These are phyloP conservation scores for Oryzias curvinotus DNA, from an alignment of 2,113 vertebrate species.

Conservation along the genomic window DNA sequence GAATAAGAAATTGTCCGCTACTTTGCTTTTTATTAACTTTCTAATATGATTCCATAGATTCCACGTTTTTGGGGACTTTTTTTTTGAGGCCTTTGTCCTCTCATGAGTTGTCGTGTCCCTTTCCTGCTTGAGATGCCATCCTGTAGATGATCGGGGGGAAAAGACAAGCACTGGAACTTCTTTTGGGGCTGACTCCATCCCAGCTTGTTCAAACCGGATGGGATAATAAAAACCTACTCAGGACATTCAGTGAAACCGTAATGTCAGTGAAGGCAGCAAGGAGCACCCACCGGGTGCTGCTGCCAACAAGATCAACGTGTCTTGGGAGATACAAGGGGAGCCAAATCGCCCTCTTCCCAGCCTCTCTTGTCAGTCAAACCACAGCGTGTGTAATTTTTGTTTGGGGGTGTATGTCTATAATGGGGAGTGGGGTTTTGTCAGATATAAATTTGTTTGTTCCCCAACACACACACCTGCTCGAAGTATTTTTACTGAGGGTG, in stretches of 20 bases:
- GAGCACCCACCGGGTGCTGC: constrained; percentile 75
- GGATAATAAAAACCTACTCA: constrained; percentile 7
- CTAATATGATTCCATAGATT: constrained; percentile 25
- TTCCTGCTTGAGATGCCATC: too few relatives aligned
- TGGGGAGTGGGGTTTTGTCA: constrained; percentile 40
- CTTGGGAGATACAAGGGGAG: constrained; percentile 86
- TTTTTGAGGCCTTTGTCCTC: not conserved
- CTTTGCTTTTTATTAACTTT: constrained; percentile 15
- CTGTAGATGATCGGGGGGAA: too few relatives aligned
- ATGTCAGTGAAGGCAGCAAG: constrained; percentile 27
- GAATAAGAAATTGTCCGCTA: constrained; percentile 41
- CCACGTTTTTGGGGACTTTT: too few relatives aligned
- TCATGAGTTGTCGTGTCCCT: not conserved
- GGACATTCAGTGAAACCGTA: constrained; percentile 22
- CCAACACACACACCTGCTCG: constrained; percentile 74
- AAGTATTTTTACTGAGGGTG: constrained; percentile 53
- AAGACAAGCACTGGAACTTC: too few relatives aligned
- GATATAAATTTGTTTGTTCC: too few relatives aligned
- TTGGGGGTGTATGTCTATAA: constrained; percentile 47
- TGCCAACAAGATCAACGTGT: constrained; percentile 71
- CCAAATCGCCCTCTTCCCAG: constrained; percentile 91
- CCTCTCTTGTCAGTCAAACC: constrained; percentile 88
- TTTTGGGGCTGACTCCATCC: not conserved
- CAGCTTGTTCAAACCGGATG: not conserved
- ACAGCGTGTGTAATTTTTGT: constrained; percentile 55